Evolutionary conservation across 2,797 vertebrate species (phyloP).

Genomic region (Macroramphosus scolopax): DNA sequence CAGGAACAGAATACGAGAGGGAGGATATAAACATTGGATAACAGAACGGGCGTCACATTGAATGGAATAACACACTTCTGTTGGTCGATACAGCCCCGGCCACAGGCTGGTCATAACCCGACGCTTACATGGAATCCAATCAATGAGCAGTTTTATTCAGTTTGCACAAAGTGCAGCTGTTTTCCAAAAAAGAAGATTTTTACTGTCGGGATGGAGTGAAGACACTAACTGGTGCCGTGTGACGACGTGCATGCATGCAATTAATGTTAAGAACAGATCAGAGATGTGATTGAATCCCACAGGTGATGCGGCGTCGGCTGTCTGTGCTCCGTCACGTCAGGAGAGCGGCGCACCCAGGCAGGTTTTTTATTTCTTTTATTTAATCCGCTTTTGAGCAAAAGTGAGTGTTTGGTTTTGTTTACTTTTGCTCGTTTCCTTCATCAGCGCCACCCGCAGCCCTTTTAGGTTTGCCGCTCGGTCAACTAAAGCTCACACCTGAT

Average conservation of each 20-base stretch:
- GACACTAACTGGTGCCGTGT: constrained; percentile 2
- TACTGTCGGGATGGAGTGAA: constrained; percentile 14
- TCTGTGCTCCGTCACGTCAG: too few species aligned
- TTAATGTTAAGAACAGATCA: constrained; percentile 25
- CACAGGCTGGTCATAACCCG: constrained; percentile 50
- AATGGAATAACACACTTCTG: constrained; percentile 44
- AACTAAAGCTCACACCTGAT: too few species aligned
- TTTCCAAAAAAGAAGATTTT: constrained; percentile 34
- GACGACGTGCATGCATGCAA: constrained; percentile 19
- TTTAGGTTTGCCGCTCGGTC: too few species aligned
- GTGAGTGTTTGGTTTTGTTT: too few species aligned
- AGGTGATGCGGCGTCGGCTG: too few species aligned
- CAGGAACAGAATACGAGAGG: constrained; percentile 22
- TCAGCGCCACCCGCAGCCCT: too few species aligned
- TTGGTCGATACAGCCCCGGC: constrained; percentile 61
- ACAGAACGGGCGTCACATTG: constrained; percentile 23
- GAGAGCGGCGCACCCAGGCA: too few species aligned
- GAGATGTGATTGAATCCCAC: neutral
- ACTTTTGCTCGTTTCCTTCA: too few species aligned
- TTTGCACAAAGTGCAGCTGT: constrained; percentile 28
- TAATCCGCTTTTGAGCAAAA: too few species aligned
- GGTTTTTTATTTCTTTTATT: too few species aligned
- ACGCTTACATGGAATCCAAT: constrained; percentile 68
- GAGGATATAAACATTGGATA: constrained; percentile 19
- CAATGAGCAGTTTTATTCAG: constrained; percentile 57